phyloP scores from a whole-genome alignment of 2,797 vertebrate species.

The Echiichthys vipera region DNA sequence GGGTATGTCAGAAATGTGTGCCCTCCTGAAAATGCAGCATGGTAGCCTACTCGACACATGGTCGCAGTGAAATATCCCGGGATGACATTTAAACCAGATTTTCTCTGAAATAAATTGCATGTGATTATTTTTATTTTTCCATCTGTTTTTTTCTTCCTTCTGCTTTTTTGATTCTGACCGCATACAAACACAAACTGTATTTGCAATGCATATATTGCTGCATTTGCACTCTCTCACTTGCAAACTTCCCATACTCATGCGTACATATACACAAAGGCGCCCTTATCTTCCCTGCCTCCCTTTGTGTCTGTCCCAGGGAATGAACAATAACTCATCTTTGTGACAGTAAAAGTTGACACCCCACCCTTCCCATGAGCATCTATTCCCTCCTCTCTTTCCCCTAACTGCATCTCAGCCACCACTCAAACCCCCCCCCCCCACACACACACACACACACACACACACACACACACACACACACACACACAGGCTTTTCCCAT shows the following conservation, averaged over 20 bases:
- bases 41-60: slow-evolving; percentile 30
- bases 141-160: slow-evolving; percentile 11
- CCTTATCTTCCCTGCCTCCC: slow-evolving; percentile 46
- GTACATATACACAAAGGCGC: slow-evolving; percentile 41
- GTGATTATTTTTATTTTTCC: slow-evolving; percentile 48
- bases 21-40: slow-evolving; percentile 50
- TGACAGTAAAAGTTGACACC: slow-evolving; percentile 71
- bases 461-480: no score
- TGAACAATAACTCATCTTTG: slow-evolving; percentile 77
- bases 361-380: slow-evolving; percentile 57
- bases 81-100: slow-evolving; percentile 59
- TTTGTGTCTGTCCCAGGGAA: slow-evolving; percentile 65
- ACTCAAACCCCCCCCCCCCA: neutral
- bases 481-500: no score
- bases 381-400: slow-evolving; percentile 44
- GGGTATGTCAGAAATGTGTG: slow-evolving; percentile 69
- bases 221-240: neutral
- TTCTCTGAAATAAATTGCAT: slow-evolving; percentile 36
- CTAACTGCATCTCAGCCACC: slow-evolving; percentile 18
- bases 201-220: neutral
- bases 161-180: slow-evolving; percentile 34
- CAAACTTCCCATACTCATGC: neutral
- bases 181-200: neutral
- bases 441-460: no score
- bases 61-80: slow-evolving; percentile 17